Evolutionary conservation across 2,113 vertebrate genomes (phyloP).

Genomic region (human): DNA sequence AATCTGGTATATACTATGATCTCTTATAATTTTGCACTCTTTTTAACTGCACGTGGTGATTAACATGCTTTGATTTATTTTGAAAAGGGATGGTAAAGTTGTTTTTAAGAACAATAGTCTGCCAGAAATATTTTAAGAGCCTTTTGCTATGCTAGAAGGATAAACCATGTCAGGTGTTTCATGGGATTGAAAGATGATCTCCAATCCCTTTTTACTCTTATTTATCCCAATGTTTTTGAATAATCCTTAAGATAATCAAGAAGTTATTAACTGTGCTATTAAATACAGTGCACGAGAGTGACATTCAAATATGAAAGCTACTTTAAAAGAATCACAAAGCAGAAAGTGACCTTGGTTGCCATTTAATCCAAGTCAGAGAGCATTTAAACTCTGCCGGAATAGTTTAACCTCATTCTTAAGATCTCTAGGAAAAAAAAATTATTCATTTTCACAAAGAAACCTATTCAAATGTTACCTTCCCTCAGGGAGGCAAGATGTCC

Average conservation of each 20-base stretch:
- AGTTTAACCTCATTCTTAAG: slow-evolving; percentile 48
- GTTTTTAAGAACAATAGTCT: slow-evolving; percentile 79
- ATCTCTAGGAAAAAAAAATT: slow-evolving; percentile 37
- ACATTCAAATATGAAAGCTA: slow-evolving; percentile 35
- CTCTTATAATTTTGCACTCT: slow-evolving; percentile 78
- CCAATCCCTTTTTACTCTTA: slow-evolving; percentile 61
- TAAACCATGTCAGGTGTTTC: slow-evolving; percentile 76
- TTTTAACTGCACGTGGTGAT: slow-evolving; percentile 80
- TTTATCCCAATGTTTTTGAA: slow-evolving; percentile 53
- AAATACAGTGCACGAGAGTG: neutral
- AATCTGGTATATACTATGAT: slow-evolving; percentile 80
- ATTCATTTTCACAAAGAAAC: neutral
- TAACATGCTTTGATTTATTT: slow-evolving; percentile 82
- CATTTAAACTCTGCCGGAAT: slow-evolving; percentile 35
- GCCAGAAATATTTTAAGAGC: slow-evolving; percentile 81
- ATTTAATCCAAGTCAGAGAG: slow-evolving; percentile 37
- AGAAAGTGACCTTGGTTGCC: slow-evolving; percentile 48
- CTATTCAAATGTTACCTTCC: neutral
- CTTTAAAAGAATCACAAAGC: slow-evolving; percentile 45
- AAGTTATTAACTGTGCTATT: slow-evolving; percentile 53
- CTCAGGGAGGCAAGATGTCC: neutral
- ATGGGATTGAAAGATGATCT: slow-evolving; percentile 67
- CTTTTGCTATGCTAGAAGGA: slow-evolving; percentile 71
- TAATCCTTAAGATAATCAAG: slow-evolving; percentile 65
- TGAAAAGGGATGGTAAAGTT: slow-evolving; percentile 79